Conservation (phyloP, 2,797 vertebrate genomes). For the Mormyrus proboscirostris region DNA sequence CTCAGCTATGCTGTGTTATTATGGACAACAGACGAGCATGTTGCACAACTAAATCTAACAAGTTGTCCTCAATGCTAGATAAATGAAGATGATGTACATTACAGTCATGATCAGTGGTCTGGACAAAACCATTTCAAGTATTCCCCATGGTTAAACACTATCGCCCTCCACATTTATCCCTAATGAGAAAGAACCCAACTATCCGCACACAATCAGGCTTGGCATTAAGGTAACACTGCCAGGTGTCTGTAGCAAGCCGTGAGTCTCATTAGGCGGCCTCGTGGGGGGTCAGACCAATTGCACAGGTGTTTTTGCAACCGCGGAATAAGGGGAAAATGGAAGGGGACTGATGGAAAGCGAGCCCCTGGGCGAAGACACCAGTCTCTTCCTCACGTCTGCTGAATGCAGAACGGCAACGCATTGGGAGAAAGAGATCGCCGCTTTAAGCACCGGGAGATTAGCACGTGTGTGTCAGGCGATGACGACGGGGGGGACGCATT, state of each 20-base stretch:
- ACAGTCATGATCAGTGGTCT: background rate
- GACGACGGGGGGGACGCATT: background rate
- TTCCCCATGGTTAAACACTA: background rate
- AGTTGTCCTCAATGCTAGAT: background rate
- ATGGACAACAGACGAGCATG: background rate
- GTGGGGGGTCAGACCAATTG: background rate
- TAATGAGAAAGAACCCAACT: background rate
- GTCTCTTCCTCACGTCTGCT: background rate
- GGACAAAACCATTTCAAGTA: background rate
- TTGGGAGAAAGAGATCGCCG: background rate
- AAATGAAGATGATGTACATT: slow-evolving; percentile 6
- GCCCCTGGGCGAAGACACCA: background rate
- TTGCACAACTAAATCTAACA: background rate
- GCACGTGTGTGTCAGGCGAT: background rate
- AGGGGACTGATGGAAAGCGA: background rate
- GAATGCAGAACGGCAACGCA: background rate
- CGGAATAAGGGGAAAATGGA: background rate
- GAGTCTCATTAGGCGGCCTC: background rate
- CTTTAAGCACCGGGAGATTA: background rate
- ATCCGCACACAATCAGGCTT: background rate
- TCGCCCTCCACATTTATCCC: background rate
- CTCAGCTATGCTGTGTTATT: background rate
- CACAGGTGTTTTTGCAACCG: background rate
- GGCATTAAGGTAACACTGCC: background rate
- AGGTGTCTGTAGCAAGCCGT: background rate